These are phyloP conservation scores for Odontamblyopus lacepedii DNA, from an alignment of 2,797 vertebrate genomes.

Conservation along the genomic window DNA sequence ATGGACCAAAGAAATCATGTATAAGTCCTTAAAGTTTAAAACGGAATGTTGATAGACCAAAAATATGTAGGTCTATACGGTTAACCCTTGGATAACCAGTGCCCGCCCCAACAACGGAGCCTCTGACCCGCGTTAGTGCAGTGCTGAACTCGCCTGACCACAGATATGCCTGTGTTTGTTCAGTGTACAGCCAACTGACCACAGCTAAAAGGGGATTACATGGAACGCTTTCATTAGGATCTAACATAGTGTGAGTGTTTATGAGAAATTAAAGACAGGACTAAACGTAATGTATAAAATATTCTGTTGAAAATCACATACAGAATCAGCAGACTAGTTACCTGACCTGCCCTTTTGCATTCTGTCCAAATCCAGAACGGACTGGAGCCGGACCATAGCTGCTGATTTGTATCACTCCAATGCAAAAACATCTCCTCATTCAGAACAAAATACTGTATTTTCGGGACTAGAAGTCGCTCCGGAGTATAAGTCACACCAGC, in stretches of 20 bases:
- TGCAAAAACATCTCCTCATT: too few relatives aligned
- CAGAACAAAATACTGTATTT: too few relatives aligned
- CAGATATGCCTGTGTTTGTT: conserved; percentile 74
- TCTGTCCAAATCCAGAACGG: too few relatives aligned
- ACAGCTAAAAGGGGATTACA: conserved; percentile 58
- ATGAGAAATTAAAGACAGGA: neutral
- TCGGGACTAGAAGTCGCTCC: too few relatives aligned
- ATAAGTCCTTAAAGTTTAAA: neutral
- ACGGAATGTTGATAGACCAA: neutral
- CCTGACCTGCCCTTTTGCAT: too few relatives aligned
- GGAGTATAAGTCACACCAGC: too few relatives aligned
- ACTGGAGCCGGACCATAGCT: too few relatives aligned
- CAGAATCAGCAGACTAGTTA: too few relatives aligned
- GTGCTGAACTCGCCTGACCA: conserved; percentile 50
- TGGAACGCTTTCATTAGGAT: conserved; percentile 19
- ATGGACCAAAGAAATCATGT: too few relatives aligned
- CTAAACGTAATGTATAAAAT: neutral
- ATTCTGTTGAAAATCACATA: neutral
- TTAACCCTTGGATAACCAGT: conserved; percentile 35
- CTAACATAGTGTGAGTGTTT: neutral
- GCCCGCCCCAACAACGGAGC: conserved; percentile 57
- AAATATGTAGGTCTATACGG: neutral
- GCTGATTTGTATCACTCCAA: too few relatives aligned
- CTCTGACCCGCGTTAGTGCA: conserved; percentile 56
- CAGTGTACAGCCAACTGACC: conserved; percentile 47